These are phyloP conservation scores for Chrysopilus asiliformis DNA, from an alignment of 2,888 invertebrate genomes.

Conservation along the genomic window DNA sequence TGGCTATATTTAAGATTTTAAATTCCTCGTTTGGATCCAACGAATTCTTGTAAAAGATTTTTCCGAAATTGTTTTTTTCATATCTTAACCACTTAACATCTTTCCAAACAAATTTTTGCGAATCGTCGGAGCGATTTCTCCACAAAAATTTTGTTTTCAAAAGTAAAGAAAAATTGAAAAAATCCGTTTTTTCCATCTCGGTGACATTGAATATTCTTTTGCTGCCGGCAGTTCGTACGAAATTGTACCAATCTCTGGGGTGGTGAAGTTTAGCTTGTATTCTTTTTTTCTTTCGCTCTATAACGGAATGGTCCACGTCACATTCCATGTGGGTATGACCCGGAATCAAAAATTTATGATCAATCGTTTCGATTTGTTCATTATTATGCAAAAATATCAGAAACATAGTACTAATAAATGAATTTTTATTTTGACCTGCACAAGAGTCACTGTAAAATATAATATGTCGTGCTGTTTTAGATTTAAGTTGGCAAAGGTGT, in stretches of 20 bases:
- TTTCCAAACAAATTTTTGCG: neutral
- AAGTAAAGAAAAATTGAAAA: conserved; percentile 9
- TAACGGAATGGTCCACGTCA: conserved; percentile 10
- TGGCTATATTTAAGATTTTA: too few relatives aligned
- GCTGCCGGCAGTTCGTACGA: conserved; percentile 10
- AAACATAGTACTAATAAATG: conserved; percentile 13
- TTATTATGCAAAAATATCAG: conserved; percentile 8
- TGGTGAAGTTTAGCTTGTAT: conserved; percentile 12
- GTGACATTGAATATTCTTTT: conserved; percentile 13
- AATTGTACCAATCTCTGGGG: conserved; percentile 14
- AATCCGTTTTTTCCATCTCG: conserved; percentile 12
- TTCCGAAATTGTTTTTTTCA: neutral
- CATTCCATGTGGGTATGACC: conserved; percentile 13
- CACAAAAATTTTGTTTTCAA: neutral
- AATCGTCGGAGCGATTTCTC: neutral
- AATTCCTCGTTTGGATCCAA: neutral
- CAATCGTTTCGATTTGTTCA: conserved; percentile 11
- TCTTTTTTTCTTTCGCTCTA: conserved; percentile 14
- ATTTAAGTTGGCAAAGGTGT: conserved; percentile 7
- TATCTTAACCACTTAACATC: neutral
- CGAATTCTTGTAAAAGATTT: neutral
- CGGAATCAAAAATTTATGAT: too few relatives aligned
- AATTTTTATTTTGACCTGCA: conserved; percentile 17
- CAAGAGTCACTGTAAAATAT: conserved; percentile 15
- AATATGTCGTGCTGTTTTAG: conserved; percentile 7